Base-by-base conservation (phyloP, 2,797 vertebrate genomes). In the Molossus alvarezi region DNA sequence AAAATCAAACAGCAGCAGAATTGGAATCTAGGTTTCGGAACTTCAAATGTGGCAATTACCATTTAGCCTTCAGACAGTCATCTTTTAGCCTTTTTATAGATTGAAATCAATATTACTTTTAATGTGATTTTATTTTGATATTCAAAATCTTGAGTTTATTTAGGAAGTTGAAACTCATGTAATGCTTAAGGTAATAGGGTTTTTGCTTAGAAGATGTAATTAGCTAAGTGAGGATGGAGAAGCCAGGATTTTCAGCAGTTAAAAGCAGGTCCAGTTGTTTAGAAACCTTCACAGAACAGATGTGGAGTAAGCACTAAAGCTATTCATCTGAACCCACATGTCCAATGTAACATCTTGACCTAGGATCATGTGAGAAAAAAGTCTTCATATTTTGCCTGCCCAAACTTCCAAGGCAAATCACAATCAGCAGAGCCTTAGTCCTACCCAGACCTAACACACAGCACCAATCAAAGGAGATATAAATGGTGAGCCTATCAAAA, bases 71-170 rank as follows among this genome's bases (percentile, higher is more conserved):
- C 4, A 62, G 29, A 29, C 15, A 27, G 33, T 62, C 69, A 80
- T 65, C 27, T 41, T 55, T 57, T 83, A 71, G 12, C 9, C 8
- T 73, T 48, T 90, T 33, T 62, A 37, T 33, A 58, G 13, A 21
- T 18, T 88, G 72, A 95, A 93, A 60, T 84, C 33, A 95, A 95
- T 15, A 62, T 48, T 60, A 84, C 82, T 95, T 96, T 71, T 29
- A 55, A 80, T 67, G n/a, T 71, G 33, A 33, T 83, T 85, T 64
- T 73, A 9, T 75, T 76, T 64, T 55, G 4, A 0, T 73, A 33
- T 65, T 95, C 29, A 92, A 94, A 81, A 71, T 41, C 51, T 71
- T 86, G 21, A 51, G 3, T 95, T 62, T 90, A 84, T 92, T 92
- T 33, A 69, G 5, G 33, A 72, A 90, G 20, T 75, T 93, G 92